These are phyloP conservation scores for Pseudonaja textilis DNA, from an alignment of 2,113 vertebrate genomes.

Conservation along the genomic window DNA sequence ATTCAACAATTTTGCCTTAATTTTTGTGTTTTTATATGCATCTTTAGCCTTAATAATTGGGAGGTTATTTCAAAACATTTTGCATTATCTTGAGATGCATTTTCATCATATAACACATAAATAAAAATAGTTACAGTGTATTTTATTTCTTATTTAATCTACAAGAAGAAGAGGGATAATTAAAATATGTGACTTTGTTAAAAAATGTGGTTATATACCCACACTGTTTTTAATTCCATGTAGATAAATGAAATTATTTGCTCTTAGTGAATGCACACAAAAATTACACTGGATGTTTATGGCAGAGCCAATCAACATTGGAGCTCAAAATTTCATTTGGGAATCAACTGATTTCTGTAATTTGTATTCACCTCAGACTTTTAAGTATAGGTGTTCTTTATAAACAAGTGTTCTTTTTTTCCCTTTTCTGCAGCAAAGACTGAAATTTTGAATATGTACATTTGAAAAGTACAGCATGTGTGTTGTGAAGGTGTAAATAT, in stretches of 20 bases:
- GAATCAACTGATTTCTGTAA: background rate
- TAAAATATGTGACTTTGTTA: constrained; percentile 28
- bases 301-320: background rate
- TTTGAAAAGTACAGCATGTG: background rate
- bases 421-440: background rate
- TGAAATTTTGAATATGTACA: background rate
- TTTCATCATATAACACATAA: background rate
- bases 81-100: constrained; percentile 34
- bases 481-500: background rate
- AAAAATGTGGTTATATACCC: constrained; percentile 11
- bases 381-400: background rate
- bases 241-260: constrained; percentile 21
- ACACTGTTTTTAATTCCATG: constrained; percentile 18
- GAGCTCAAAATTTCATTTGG: constrained; percentile 3
- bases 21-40: background rate
- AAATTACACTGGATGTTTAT: background rate
- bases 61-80: constrained; percentile 37
- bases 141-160: constrained; percentile 45
- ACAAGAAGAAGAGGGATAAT: constrained; percentile 15
- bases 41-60: constrained; percentile 6
- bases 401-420: background rate
- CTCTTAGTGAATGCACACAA: background rate
- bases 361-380: background rate
- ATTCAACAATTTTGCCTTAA: constrained; percentile 1
- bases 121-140: constrained; percentile 27